These are phyloP conservation scores for Montipora efflorescens DNA, from an alignment of 64 coral and sea anemone genomes.

Conservation along the genomic window DNA sequence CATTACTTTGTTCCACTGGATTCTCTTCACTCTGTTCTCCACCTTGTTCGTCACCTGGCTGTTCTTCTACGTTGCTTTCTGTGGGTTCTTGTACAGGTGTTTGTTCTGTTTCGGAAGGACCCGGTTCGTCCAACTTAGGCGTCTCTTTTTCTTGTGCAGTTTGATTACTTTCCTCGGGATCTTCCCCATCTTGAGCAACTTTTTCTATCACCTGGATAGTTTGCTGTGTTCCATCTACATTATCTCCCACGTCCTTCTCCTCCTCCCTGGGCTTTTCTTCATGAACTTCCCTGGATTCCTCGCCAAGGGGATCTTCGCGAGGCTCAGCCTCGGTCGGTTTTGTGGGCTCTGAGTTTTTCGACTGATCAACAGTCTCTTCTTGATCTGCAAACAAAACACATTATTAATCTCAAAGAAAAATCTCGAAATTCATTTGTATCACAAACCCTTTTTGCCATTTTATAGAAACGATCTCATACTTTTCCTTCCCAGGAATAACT, in stretches of 20 bases:
- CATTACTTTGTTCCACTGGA: constrained; percentile 12
- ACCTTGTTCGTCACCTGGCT: not conserved
- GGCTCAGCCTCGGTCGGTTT: constrained; percentile 44
- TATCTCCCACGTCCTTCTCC: not conserved
- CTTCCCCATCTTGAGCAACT: not conserved
- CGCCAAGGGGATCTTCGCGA: constrained; percentile 67
- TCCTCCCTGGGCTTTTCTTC: not conserved
- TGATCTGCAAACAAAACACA: constrained; percentile 21
- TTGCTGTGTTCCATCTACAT: not conserved
- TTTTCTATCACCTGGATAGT: not conserved
- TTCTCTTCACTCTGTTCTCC: constrained; percentile 3
- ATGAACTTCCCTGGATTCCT: constrained; percentile 39
- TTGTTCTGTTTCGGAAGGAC: not conserved
- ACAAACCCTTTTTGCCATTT: not conserved
- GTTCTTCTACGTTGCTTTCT: not conserved
- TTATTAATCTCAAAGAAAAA: not conserved
- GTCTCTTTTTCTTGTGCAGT: not conserved
- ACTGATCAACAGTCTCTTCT: not conserved
- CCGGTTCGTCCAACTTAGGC: not conserved
- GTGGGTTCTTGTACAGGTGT: not conserved
- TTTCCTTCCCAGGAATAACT: constrained; percentile 7
- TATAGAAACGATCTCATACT: not conserved
- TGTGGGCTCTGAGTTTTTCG: not conserved
- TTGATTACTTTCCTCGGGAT: not conserved
- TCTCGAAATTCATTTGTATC: not conserved